phyloP scores from a whole-genome alignment of 2,113 vertebrate genomes.

The Pseudolaguvia tuberculata region DNA sequence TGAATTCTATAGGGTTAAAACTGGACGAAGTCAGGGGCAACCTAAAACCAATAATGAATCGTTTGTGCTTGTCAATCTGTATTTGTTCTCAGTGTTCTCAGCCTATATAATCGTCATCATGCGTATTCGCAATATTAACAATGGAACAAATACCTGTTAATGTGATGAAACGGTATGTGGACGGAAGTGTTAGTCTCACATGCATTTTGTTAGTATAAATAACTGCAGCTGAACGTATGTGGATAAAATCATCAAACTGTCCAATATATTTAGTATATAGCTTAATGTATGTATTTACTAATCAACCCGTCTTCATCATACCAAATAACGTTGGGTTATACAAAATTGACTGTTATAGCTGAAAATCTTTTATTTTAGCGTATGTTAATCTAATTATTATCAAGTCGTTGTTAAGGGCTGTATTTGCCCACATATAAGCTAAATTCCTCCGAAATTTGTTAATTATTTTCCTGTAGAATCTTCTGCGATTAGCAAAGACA shows the following conservation, averaged over 20 bases:
- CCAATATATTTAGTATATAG: slow-evolving; percentile 13
- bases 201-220: slow-evolving; percentile 43
- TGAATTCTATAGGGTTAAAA: slow-evolving; percentile 14
- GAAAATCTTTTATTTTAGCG: slow-evolving; percentile 27
- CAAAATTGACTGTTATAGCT: slow-evolving; percentile 34
- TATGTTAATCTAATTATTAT: slow-evolving; percentile 15
- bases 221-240: slow-evolving; percentile 40
- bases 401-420: slow-evolving; percentile 20
- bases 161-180: slow-evolving; percentile 39
- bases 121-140: slow-evolving; percentile 44
- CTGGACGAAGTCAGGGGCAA: slow-evolving; percentile 20
- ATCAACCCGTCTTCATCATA: slow-evolving; percentile 56
- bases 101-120: slow-evolving; percentile 44
- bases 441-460: background rate
- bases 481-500: slow-evolving; percentile 5
- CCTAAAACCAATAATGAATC: background rate
- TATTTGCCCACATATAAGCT: slow-evolving; percentile 8
- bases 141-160: slow-evolving; percentile 36
- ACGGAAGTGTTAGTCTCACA: slow-evolving; percentile 41
- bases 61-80: slow-evolving; percentile 43
- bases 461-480: slow-evolving; percentile 6
- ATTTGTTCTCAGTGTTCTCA: slow-evolving; percentile 46
- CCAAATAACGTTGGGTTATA: slow-evolving; percentile 54
- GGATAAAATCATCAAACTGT: slow-evolving; percentile 22
- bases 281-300: slow-evolving; percentile 56